Conservation (phyloP, 2,888 invertebrate genomes). For the Amphipoea oculea region DNA sequence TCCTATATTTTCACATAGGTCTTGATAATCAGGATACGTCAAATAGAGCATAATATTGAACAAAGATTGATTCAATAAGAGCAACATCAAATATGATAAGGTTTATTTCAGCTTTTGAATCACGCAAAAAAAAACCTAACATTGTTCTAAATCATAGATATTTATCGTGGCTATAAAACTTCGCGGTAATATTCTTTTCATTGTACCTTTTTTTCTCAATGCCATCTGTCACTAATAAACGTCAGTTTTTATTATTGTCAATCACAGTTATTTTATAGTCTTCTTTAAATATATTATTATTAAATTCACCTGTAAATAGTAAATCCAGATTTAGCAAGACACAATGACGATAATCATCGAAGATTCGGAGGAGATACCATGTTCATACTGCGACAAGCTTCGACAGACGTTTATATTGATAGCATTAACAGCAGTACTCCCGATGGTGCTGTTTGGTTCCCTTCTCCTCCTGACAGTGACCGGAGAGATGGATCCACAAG, state of each 20-base stretch:
- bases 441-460: conserved; percentile 78
- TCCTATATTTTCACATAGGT: neutral
- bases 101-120: conserved; percentile 9
- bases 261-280: conserved; percentile 25
- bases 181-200: conserved; percentile 16
- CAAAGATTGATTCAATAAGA: neutral
- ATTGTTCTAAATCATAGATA: conserved; percentile 19
- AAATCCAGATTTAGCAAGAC: conserved; percentile 2
- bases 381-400: conserved; percentile 75
- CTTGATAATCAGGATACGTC: neutral
- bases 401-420: conserved; percentile 76
- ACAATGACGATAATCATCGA: conserved; percentile 75
- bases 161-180: conserved; percentile 34
- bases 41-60: neutral
- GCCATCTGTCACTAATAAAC: conserved; percentile 41
- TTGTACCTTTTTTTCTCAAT: conserved; percentile 17
- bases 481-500: conserved; percentile 61
- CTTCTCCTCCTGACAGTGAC: conserved; percentile 72
- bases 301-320: conserved; percentile 17
- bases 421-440: conserved; percentile 79
- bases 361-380: conserved; percentile 74
- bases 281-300: conserved; percentile 25
- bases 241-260: conserved; percentile 43
- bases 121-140: neutral
- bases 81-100: no score